These are phyloP conservation scores for Patella depressa DNA, from an alignment of 2,888 invertebrate genomes.

Conservation along the genomic window DNA sequence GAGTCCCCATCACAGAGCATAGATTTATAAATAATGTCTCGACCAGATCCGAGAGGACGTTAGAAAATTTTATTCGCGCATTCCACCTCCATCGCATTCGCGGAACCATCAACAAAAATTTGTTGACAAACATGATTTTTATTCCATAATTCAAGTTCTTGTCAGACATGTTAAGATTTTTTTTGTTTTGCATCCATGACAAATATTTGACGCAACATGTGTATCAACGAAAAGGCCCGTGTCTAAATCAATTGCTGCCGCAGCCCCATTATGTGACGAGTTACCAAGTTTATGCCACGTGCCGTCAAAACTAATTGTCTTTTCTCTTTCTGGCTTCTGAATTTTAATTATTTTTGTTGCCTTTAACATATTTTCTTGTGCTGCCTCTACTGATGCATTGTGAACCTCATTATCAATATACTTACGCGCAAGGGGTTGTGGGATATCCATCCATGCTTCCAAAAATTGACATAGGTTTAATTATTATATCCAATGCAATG, in stretches of 20 bases:
- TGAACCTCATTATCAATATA: too few relatives aligned
- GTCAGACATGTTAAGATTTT: too few relatives aligned
- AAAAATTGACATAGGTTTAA: too few relatives aligned
- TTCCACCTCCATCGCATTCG: slow-evolving; percentile 16
- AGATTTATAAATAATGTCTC: slow-evolving; percentile 3
- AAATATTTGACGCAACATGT: slow-evolving; percentile 5
- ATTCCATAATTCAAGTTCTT: too few relatives aligned
- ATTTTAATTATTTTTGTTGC: too few relatives aligned
- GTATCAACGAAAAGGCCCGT: slow-evolving; percentile 17
- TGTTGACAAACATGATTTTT: slow-evolving; percentile 4
- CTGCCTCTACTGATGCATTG: too few relatives aligned
- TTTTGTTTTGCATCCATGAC: neutral
- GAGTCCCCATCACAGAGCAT: slow-evolving; percentile 16
- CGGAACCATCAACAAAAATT: neutral
- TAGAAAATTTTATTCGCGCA: neutral
- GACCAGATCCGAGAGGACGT: neutral
- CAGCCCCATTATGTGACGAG: slow-evolving; percentile 16
- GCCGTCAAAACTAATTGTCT: too few relatives aligned
- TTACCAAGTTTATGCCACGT: slow-evolving; percentile 5
- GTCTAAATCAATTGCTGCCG: slow-evolving; percentile 15
- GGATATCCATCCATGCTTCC: too few relatives aligned
- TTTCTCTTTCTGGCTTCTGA: too few relatives aligned
- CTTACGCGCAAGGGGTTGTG: too few relatives aligned
- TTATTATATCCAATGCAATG: too few relatives aligned
- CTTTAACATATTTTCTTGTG: too few relatives aligned